Evolutionary conservation across 35 echinoderm and acorn worm genomes (phyloP), one percentile per base, ranked within the genome.

Genomic region (Diadema setosum): DNA sequence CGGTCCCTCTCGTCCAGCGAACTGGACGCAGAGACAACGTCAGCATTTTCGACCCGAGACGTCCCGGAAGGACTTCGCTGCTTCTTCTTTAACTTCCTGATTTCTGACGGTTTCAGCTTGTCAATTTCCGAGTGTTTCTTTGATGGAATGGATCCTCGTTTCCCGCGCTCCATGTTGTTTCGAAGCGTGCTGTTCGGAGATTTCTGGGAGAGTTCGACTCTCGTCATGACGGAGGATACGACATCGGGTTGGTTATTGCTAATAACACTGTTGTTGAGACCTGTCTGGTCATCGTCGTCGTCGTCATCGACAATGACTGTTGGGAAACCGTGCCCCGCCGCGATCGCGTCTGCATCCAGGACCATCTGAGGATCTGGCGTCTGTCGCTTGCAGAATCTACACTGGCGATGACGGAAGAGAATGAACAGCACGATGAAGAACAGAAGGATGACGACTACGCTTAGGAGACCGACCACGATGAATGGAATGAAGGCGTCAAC

Each of bases 391-490:
- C 88, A 90, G 58, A 69, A 73, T 20, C 81, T 58, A 69, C 88
- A 90, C 46, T 83, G 59, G 3, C 88, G 24, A 48, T 69, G 81
- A 34, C 88, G 35, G 34, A 90, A 90, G 16, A 84, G 39, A 52
- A 90, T 69, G 34, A 74, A 65, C 20, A 90, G 41, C 16, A 90
- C 88, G 18, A 90, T 82, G 41, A 69, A 41, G 37, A 90, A 90
- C 18, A 90, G 46, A 36, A 90, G 40, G 9, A 90, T 42, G 60
- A 80, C 88, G 18, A 90, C 81, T 5, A 90, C 27, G 41, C 88
- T 84, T 18, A 90, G 81, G 14, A 90, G 52, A 39, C 80, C 88
- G 12, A 90, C 88, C 8, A 90, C 44, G 17, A 90, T 70, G 81
- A 69, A 90, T 0, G 88, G 88, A 26, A 90, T 83, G 26, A 90